phyloP scores from a whole-genome alignment of 1,140 invertebrate genomes.

The Meloidogyne exigua region DNA sequence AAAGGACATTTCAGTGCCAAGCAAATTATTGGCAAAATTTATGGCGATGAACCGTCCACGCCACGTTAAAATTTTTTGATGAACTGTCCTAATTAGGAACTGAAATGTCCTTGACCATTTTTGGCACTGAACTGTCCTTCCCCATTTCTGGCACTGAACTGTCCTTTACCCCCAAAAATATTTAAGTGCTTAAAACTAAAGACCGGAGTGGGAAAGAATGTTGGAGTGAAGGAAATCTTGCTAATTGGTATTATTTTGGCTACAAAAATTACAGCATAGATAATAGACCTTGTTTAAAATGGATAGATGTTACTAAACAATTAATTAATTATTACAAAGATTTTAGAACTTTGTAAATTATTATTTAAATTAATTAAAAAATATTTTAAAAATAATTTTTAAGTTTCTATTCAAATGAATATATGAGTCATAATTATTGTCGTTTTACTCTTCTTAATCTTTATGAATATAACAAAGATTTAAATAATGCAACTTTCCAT shows the following conservation, averaged over 20 bases:
- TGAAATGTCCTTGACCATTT: too few relatives aligned
- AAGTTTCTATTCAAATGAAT: not conserved
- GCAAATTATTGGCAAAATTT: too few relatives aligned
- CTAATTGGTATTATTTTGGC: not conserved
- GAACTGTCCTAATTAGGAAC: too few relatives aligned
- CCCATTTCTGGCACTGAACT: too few relatives aligned
- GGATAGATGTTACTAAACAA: not conserved
- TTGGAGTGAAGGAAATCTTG: not conserved
- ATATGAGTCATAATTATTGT: not conserved
- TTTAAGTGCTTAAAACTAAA: not conserved
- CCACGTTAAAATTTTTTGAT: too few relatives aligned
- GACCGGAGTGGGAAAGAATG: not conserved
- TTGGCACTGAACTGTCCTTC: too few relatives aligned
- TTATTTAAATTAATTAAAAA: too few relatives aligned
- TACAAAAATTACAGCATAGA: not conserved
- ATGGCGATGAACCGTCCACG: too few relatives aligned
- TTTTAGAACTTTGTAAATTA: not conserved
- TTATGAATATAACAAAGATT: not conserved
- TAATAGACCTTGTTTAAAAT: not conserved
- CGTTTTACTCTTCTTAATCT: not conserved
- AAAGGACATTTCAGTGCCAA: too few relatives aligned
- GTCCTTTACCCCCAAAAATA: not conserved
- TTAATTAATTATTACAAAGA: not conserved
- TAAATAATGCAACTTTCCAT: not conserved
- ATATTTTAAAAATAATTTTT: too few relatives aligned